Conservation (phyloP, 2,113 vertebrate species). For the Nothoprocta perdicaria region DNA sequence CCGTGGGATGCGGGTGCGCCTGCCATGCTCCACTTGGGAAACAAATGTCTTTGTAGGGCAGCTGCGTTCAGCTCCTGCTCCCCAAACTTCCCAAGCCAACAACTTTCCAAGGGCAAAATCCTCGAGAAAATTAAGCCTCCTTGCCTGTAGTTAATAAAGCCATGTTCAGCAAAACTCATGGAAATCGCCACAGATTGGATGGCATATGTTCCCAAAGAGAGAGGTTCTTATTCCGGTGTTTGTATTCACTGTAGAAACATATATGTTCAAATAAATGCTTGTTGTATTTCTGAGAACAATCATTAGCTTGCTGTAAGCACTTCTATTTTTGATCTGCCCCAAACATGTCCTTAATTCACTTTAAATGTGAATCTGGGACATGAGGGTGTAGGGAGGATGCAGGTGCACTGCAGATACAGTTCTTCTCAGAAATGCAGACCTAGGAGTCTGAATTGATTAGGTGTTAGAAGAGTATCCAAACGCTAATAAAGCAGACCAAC, state of each 20-base stretch:
- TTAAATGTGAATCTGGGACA: conserved; percentile 57
- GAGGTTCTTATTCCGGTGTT: background rate
- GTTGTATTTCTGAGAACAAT: background rate
- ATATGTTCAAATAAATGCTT: background rate
- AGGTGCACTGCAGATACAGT: background rate
- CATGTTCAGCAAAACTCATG: background rate
- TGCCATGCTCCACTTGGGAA: background rate
- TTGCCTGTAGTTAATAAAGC: background rate
- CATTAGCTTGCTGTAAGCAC: background rate
- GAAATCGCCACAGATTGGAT: background rate
- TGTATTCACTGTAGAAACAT: background rate
- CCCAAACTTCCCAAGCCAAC: rapidly evolving
- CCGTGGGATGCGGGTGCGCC: too few relatives aligned
- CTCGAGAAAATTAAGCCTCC: conserved; percentile 8
- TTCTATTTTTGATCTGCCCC: conserved; percentile 52
- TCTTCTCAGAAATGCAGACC: background rate
- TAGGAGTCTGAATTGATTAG: background rate
- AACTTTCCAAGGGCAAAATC: background rate
- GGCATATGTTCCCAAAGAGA: background rate
- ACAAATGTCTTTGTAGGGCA: background rate
- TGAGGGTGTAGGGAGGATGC: background rate
- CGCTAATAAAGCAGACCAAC: background rate
- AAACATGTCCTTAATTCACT: conserved; percentile 42
- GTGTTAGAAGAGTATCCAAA: background rate
- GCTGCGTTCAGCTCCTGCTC: background rate